These are phyloP conservation scores for Proisotoma minuta DNA, from an alignment of 2,888 invertebrate species.

Conservation along the genomic window DNA sequence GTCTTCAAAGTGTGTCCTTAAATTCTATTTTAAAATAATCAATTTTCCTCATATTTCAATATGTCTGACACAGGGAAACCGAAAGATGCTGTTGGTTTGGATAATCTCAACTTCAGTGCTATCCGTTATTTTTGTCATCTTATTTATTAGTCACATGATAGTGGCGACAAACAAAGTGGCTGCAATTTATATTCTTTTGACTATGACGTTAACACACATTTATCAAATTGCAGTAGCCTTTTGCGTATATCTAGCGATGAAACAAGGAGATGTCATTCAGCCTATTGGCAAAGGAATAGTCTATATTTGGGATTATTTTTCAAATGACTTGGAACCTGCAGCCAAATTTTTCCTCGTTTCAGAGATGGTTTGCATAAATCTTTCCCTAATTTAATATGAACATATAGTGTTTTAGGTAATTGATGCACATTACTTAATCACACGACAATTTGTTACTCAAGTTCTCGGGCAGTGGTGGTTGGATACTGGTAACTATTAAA, in stretches of 20 bases:
- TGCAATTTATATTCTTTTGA: not conserved
- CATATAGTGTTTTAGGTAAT: slow-evolving; percentile 8
- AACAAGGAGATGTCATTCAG: slow-evolving; percentile 14
- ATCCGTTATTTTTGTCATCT: not conserved
- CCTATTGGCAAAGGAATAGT: slow-evolving; percentile 41
- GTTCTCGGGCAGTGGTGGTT: too few species aligned
- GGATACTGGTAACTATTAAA: too few species aligned
- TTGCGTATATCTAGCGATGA: not conserved
- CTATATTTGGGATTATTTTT: slow-evolving; percentile 37
- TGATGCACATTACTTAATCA: slow-evolving; percentile 13
- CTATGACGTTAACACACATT: not conserved
- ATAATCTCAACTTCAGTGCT: slow-evolving; percentile 10
- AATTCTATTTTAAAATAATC: not conserved
- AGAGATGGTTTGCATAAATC: slow-evolving; percentile 33
- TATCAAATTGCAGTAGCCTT: slow-evolving; percentile 1
- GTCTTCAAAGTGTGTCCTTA: not conserved
- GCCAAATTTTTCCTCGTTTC: slow-evolving; percentile 33
- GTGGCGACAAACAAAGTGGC: too few species aligned
- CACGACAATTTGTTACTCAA: slow-evolving; percentile 9
- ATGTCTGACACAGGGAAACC: slow-evolving; percentile 8
- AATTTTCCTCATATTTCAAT: too few species aligned
- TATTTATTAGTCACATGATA: too few species aligned
- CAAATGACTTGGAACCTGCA: slow-evolving; percentile 30
- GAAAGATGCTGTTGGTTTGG: slow-evolving; percentile 13
- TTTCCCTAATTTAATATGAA: not conserved